These are phyloP conservation scores for Hydrotaea cyrtoneurina DNA, from an alignment of 2,888 invertebrate species.

Conservation along the genomic window DNA sequence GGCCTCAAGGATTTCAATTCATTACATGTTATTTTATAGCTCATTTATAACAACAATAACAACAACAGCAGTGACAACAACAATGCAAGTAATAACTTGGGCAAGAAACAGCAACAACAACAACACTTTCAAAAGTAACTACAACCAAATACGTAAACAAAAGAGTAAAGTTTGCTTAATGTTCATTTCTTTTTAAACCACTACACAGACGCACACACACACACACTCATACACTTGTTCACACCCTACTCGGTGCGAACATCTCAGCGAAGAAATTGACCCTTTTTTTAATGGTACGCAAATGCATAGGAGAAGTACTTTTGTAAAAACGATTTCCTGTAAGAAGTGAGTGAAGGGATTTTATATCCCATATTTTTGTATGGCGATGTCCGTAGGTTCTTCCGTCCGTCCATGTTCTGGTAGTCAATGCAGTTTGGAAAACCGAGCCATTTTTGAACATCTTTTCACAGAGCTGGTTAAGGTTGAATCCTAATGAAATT, in stretches of 20 bases:
- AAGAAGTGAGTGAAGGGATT: too few species aligned
- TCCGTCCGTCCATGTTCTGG: too few species aligned
- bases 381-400: too few species aligned
- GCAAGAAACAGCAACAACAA: not conserved
- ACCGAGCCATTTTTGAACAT: too few species aligned
- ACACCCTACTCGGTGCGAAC: not conserved
- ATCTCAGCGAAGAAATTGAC: too few species aligned
- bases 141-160: slow-evolving; percentile 16
- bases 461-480: too few species aligned
- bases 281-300: too few species aligned
- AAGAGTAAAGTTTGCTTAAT: slow-evolving; percentile 39
- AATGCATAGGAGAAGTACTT: too few species aligned
- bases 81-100: not conserved
- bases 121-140: slow-evolving; percentile 24
- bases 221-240: not conserved
- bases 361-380: too few species aligned
- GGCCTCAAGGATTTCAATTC: slow-evolving; percentile 35
- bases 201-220: slow-evolving; percentile 25
- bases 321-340: too few species aligned
- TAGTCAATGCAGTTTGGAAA: too few species aligned
- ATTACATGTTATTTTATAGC: slow-evolving; percentile 33
- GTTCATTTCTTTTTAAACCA: slow-evolving; percentile 40
- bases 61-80: not conserved
- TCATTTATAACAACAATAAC: slow-evolving; percentile 18
- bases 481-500: too few species aligned